Percentiles rank a stretch among this genome's conserved stretches.
Conservation (phyloP, 2,113 vertebrate species). For the Lates calcarifer region DNA sequence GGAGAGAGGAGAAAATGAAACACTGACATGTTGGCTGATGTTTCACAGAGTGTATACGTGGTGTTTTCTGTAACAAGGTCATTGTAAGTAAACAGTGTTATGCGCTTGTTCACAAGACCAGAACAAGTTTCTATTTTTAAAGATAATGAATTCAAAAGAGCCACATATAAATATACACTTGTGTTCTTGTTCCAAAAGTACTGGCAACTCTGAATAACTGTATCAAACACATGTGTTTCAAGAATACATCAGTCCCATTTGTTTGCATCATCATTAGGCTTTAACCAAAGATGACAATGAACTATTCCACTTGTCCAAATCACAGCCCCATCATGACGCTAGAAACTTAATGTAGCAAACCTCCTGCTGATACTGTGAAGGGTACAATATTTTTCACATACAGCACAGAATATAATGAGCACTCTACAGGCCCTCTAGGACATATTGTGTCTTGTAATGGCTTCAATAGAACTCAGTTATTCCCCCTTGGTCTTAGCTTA, state of each 20-base stretch:
- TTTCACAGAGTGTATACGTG: conserved; percentile 12
- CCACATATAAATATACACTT: not conserved
- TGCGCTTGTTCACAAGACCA: not conserved
- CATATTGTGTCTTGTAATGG: conserved; percentile 22
- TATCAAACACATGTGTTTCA: not conserved
- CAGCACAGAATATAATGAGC: conserved; percentile 30
- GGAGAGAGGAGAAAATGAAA: conserved; percentile 26
- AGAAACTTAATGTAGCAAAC: not conserved
- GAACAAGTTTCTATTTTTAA: conserved; percentile 5
- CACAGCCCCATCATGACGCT: not conserved
- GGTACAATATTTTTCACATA: conserved; percentile 7
- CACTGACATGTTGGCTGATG: conserved; percentile 30
- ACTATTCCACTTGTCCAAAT: not conserved
- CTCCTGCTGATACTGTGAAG: conserved; percentile 8
- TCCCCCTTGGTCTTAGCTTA: conserved; percentile 42
- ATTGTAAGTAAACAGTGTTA: conserved; percentile 5
- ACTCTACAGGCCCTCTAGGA: not conserved
- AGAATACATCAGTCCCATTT: conserved; percentile 3
- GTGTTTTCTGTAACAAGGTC: conserved; percentile 27
- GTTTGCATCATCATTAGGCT: not conserved
- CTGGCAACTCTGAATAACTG: not conserved
- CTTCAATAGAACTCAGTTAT: conserved; percentile 34
- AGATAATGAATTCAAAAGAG: not conserved
- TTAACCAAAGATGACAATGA: conserved; percentile 11
- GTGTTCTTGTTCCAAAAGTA: not conserved